Percentiles rank a stretch among this genome's conserved stretches.
phyloP scores from a whole-genome alignment of 2,797 vertebrate genomes.

The Limosa lapponica region DNA sequence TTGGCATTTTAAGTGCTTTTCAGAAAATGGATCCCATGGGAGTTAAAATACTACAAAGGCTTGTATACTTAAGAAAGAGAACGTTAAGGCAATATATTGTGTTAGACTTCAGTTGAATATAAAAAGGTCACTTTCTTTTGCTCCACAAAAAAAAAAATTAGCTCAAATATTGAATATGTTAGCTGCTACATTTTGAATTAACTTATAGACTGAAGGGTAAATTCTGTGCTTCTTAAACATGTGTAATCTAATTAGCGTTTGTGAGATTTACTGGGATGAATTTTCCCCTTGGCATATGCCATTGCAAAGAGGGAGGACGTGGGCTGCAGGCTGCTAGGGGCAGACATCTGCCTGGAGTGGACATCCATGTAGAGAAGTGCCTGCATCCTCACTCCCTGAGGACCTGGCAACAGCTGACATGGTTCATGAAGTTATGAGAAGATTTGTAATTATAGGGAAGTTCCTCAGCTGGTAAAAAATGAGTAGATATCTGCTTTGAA shows the following conservation, averaged over 20 bases:
- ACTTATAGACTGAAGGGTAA: background rate
- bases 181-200: background rate
- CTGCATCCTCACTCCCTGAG: background rate
- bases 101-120: background rate
- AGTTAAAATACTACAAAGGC: conserved; percentile 40
- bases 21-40: conserved; percentile 47
- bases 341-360: background rate
- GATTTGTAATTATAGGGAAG: background rate
- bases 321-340: background rate
- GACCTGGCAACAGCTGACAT: background rate
- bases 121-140: background rate
- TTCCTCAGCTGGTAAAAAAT: background rate
- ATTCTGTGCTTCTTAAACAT: conserved; percentile 4
- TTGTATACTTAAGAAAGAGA: conserved; percentile 61
- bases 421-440: background rate
- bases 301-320: background rate
- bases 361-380: background rate
- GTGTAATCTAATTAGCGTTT: conserved; percentile 14
- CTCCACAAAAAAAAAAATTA: background rate
- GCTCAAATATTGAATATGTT: background rate
- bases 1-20: conserved; percentile 49
- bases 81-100: background rate
- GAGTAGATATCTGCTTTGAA: background rate
- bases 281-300: background rate
- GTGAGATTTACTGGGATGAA: conserved; percentile 5